Evolutionary conservation across 2,888 invertebrate species (phyloP), one percentile per base, ranked within the genome.

Genomic region (Leucophora obtusa): DNA sequence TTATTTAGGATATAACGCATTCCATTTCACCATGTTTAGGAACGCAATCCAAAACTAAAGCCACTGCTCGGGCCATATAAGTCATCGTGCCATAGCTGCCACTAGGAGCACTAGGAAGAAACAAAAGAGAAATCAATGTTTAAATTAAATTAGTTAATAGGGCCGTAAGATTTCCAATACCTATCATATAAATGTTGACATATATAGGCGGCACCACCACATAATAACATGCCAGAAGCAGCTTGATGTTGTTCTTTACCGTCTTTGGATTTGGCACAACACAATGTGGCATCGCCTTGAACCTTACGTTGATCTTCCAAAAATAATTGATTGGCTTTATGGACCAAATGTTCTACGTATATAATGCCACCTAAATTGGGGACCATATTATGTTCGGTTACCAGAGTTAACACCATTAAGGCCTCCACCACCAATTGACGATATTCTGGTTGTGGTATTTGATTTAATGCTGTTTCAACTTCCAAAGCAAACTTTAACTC

Each of bases 51-150:
- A 96, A 92, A 53, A 94, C 92, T 0, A 93, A 92, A 51, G 96
- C 96, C 2, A 96, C 94, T 4, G 96, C 96, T 84, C 96, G 92
- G 51, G 97, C 95, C 86, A 99, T 93, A 88, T 99, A 99, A 0
- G 98, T 97, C 96, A 99, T 98, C 60, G 98, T 98, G 82, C 99
- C 99, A 91, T 93, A 98, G 86, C 96, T 95, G 80, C 99, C 99
- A 89, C 98, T 98, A 2, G 99, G 99, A 21, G 99, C 99, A 89
- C 96, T 97, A 91, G n/a, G 5, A 11, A 54, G 21, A 18, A 54
- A 28, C 7, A 28, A 28, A 28, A 28, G 28, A 28, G 28, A 60
- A 53, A 43, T 35, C 11, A 6, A 59, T 47, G 21, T n/a, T 35
- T 43, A 50, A 18, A n/a, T 2, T 21, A 21, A 21, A 21, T 21